Evolutionary conservation across 2,888 invertebrate genomes (phyloP).

Genomic region (Hypomecis atomaria): DNA sequence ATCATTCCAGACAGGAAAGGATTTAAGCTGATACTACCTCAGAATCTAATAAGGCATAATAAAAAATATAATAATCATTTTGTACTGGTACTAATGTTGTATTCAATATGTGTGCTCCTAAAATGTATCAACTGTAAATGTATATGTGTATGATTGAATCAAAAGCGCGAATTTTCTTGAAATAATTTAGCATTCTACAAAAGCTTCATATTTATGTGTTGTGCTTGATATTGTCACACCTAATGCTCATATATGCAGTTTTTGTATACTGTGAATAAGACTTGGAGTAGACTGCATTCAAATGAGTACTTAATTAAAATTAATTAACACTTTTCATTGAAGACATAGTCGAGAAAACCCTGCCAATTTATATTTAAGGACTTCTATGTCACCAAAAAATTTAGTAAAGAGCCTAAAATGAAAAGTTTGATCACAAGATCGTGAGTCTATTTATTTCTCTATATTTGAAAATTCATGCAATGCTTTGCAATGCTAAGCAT

Average conservation of each 20-base stretch:
- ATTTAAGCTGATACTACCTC: conserved; percentile 39
- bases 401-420: conserved; percentile 67
- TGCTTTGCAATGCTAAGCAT: conserved; percentile 67
- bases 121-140: conserved; percentile 29
- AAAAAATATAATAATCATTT: conserved; percentile 20
- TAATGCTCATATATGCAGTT: conserved; percentile 54
- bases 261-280: conserved; percentile 45
- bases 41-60: conserved; percentile 37
- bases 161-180: conserved; percentile 36
- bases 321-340: conserved; percentile 68
- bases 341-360: conserved; percentile 61
- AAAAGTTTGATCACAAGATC: conserved; percentile 58
- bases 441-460: conserved; percentile 51
- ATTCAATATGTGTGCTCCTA: conserved; percentile 41
- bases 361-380: conserved; percentile 58
- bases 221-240: conserved; percentile 58
- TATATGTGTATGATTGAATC: conserved; percentile 35
- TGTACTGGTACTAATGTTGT: conserved; percentile 26
- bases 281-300: conserved; percentile 62
- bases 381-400: conserved; percentile 43
- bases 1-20: conserved; percentile 33
- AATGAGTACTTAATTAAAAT: conserved; percentile 35
- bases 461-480: conserved; percentile 68
- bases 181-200: conserved; percentile 53
- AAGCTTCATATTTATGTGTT: conserved; percentile 61